These are phyloP conservation scores for Pelecanus crispus DNA, from an alignment of 2,113 vertebrate species.

Conservation along the genomic window DNA sequence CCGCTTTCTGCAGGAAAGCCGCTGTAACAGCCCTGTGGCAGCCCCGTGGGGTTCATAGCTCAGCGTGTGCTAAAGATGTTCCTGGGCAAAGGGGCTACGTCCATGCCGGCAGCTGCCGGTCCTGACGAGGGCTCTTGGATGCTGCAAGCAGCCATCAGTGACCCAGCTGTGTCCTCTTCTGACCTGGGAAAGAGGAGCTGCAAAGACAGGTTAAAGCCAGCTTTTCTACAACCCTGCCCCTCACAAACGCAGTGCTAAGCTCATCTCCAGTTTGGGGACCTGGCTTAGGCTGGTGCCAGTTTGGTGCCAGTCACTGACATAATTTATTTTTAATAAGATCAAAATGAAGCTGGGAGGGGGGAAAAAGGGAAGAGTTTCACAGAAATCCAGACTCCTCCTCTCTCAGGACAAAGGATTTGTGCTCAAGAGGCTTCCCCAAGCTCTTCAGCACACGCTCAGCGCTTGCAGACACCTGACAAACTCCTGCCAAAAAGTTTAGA, in stretches of 20 bases:
- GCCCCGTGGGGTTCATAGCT: accelerated
- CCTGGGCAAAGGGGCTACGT: neutral
- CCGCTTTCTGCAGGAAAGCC: accelerated
- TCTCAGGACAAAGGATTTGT: neutral
- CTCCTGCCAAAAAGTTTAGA: neutral
- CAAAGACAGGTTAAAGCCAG: neutral
- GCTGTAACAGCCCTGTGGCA: neutral
- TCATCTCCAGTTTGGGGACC: neutral
- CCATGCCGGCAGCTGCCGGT: neutral
- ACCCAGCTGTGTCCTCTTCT: neutral
- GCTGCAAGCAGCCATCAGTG: neutral
- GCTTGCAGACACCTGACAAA: neutral
- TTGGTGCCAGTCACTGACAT: neutral
- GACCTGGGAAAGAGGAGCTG: neutral
- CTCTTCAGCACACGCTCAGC: neutral
- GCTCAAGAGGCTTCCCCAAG: neutral
- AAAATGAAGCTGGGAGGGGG: neutral
- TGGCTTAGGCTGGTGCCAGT: neutral
- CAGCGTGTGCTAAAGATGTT: neutral
- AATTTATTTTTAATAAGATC: neutral
- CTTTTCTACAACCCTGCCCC: neutral
- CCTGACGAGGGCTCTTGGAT: neutral
- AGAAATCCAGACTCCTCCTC: neutral
- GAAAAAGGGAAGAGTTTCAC: neutral
- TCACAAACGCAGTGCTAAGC: neutral